Evolutionary conservation across 2,113 vertebrate species (phyloP).

Genomic region (Rhineura floridana): DNA sequence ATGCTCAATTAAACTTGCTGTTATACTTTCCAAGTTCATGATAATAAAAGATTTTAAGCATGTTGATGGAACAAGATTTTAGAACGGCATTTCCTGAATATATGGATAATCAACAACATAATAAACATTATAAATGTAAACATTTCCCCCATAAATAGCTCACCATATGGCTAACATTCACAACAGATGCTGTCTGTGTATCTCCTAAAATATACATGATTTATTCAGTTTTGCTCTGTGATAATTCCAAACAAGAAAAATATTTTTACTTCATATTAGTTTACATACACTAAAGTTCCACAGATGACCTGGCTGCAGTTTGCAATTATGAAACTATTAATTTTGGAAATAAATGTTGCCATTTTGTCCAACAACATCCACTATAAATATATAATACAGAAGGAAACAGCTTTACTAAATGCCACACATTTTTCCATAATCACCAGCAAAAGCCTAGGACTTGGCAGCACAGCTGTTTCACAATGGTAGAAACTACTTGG

Average conservation of each 20-base stretch:
- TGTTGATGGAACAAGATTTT: slow-evolving; percentile 64
- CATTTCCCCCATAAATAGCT: slow-evolving; percentile 81
- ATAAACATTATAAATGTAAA: slow-evolving; percentile 83
- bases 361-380: background rate
- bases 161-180: slow-evolving; percentile 84
- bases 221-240: slow-evolving; percentile 61
- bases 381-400: slow-evolving; percentile 1
- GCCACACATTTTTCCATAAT: background rate
- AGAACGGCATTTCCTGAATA: slow-evolving; percentile 67
- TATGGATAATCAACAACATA: slow-evolving; percentile 81
- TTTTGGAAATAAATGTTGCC: background rate
- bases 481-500: background rate
- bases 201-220: slow-evolving; percentile 78
- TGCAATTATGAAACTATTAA: slow-evolving; percentile 8
- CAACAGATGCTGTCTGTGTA: slow-evolving; percentile 90
- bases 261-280: slow-evolving; percentile 22
- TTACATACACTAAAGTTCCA: slow-evolving; percentile 29
- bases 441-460: background rate
- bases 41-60: slow-evolving; percentile 52
- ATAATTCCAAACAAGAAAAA: slow-evolving; percentile 48
- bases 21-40: slow-evolving; percentile 49
- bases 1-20: slow-evolving; percentile 37
- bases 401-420: background rate
- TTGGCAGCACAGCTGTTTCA: background rate
- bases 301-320: slow-evolving; percentile 5